Conservation (phyloP, 2,797 vertebrate genomes). For the Diglossa cyanea region DNA sequence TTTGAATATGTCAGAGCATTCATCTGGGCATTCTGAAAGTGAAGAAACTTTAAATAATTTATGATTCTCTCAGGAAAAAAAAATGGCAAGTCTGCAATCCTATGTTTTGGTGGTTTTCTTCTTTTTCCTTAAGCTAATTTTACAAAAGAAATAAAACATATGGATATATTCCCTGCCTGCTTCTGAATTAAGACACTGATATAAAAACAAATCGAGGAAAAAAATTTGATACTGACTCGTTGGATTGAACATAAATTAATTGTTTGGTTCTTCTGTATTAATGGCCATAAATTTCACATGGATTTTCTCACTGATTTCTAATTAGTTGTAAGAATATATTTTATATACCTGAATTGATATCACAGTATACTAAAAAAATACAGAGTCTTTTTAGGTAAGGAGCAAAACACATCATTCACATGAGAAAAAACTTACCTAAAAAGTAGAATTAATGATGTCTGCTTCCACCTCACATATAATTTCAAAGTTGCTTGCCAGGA, state of each 20-base stretch:
- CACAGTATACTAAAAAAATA: background rate
- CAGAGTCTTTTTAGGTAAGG: background rate
- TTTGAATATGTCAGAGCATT: background rate
- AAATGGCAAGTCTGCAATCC: background rate
- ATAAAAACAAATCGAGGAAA: background rate
- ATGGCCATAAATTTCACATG: background rate
- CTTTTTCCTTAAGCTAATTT: background rate
- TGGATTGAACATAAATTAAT: background rate
- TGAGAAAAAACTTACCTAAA: background rate
- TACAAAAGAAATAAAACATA: background rate
- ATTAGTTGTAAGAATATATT: background rate
- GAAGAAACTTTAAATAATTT: constrained; percentile 42
- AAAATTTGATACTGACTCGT: background rate
- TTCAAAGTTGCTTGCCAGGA: background rate
- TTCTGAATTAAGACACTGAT: background rate
- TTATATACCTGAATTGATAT: background rate
- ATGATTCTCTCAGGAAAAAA: background rate
- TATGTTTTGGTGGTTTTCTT: background rate
- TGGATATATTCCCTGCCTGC: background rate
- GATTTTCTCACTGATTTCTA: background rate
- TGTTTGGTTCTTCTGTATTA: background rate
- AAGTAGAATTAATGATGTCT: background rate
- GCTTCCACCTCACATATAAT: background rate
- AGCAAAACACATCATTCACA: background rate
- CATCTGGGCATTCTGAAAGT: constrained; percentile 24